Evolutionary conservation across 2,113 vertebrate genomes (phyloP).

Genomic region (Rhinogobius similis): DNA sequence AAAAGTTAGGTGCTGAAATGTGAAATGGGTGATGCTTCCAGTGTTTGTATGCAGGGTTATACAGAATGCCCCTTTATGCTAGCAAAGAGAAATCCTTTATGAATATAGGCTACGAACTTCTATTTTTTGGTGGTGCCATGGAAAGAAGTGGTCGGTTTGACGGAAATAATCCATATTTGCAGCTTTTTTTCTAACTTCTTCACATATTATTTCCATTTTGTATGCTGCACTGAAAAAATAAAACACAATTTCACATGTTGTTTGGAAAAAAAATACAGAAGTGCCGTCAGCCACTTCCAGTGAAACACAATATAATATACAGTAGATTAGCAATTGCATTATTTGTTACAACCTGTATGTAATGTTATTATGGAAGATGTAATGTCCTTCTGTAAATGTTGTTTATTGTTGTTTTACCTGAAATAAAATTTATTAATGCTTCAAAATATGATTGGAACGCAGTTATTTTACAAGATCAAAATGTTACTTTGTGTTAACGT

Average conservation of each 20-base stretch:
- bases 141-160: constrained; percentile 59
- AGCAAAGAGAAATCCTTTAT: constrained; percentile 67
- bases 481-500: neutral
- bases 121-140: constrained; percentile 63
- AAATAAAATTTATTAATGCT: constrained; percentile 89
- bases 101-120: constrained; percentile 44
- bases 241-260: constrained; percentile 74
- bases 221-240: constrained; percentile 82
- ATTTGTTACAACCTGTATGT: constrained; percentile 91
- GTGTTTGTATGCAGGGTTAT: constrained; percentile 70
- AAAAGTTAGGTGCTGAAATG: constrained; percentile 46
- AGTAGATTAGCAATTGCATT: constrained; percentile 86
- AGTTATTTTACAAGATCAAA: neutral
- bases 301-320: constrained; percentile 82
- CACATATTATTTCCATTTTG: constrained; percentile 63
- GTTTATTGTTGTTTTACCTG: constrained; percentile 89
- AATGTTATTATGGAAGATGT: constrained; percentile 95
- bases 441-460: constrained; percentile 25
- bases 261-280: constrained; percentile 75
- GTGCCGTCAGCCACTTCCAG: constrained; percentile 74
- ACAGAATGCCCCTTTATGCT: constrained; percentile 66
- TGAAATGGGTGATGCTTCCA: constrained; percentile 66
- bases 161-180: constrained; percentile 76
- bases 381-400: constrained; percentile 93
- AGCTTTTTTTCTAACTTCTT: constrained; percentile 62